Evolutionary conservation across 1,140 invertebrate species (phyloP).

Genomic region (Musca vetustissima): DNA sequence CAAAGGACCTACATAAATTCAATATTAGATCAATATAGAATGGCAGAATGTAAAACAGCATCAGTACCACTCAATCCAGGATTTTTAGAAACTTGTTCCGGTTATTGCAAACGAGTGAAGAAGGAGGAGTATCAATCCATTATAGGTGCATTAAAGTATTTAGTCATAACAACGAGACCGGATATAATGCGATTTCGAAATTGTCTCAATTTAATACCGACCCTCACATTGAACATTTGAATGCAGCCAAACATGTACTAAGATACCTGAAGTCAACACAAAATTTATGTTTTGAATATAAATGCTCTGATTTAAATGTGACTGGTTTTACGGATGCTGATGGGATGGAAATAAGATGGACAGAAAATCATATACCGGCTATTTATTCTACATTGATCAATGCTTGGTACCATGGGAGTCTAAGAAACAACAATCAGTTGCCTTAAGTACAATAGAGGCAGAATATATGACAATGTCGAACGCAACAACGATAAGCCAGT

Average conservation of each 20-base stretch:
- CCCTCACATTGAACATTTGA: too few species aligned
- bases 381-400: slow-evolving; percentile 25
- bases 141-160: too few species aligned
- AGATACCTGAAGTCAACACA: neutral
- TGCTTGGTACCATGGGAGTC: slow-evolving; percentile 34
- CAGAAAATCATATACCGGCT: slow-evolving; percentile 37
- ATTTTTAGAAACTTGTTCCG: too few species aligned
- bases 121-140: too few species aligned
- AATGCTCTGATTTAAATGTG: slow-evolving; percentile 18
- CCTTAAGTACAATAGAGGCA: slow-evolving; percentile 31
- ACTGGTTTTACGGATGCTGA: slow-evolving; percentile 30
- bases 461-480: neutral
- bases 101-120: too few species aligned
- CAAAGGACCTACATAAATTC: too few species aligned
- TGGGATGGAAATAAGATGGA: slow-evolving; percentile 43
- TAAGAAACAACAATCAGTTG: slow-evolving; percentile 30
- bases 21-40: too few species aligned
- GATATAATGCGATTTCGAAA: too few species aligned
- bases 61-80: slow-evolving; percentile 4
- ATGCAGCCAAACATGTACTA: slow-evolving; percentile 21
- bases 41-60: too few species aligned
- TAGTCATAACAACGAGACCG: too few species aligned
- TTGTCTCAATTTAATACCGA: too few species aligned
- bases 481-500: neutral
- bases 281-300: slow-evolving; percentile 8